phyloP scores from a whole-genome alignment of 2,797 vertebrate species.

The Arrhamphus sclerolepis region DNA sequence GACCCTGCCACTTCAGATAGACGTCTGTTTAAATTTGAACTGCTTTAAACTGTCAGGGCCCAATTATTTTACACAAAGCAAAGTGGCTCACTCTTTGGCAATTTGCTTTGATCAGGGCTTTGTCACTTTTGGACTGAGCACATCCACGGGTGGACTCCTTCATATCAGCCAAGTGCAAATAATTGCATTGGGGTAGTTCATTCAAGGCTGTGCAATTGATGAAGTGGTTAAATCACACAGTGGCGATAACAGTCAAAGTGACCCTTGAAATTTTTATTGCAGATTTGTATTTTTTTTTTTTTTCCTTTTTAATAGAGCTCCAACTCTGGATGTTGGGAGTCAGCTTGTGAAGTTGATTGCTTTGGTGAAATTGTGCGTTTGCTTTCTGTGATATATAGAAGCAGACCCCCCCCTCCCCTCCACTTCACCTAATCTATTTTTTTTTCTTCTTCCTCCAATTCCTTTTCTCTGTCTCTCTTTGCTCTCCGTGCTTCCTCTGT shows the following conservation, averaged over 20 bases:
- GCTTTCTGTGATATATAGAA: constrained; percentile 46
- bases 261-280: constrained; percentile 29
- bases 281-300: constrained; percentile 20
- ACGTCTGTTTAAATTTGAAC: constrained; percentile 29
- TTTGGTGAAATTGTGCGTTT: not conserved
- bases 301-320: not conserved
- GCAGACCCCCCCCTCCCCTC: not conserved
- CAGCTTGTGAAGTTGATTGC: constrained; percentile 1
- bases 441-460: not conserved
- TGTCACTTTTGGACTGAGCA: constrained; percentile 39
- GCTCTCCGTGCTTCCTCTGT: constrained; percentile 57
- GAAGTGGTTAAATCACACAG: constrained; percentile 37
- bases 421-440: constrained; percentile 27
- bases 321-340: constrained; percentile 20
- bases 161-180: constrained; percentile 48
- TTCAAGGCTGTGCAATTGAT: constrained; percentile 41
- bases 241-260: constrained; percentile 28
- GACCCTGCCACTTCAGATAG: constrained; percentile 23
- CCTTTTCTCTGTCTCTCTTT: constrained; percentile 27
- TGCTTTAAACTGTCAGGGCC: constrained; percentile 33
- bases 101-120: constrained; percentile 39
- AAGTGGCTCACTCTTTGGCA: constrained; percentile 47
- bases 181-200: constrained; percentile 43
- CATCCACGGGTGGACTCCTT: constrained; percentile 36
- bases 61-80: constrained; percentile 58